A percentile compares a stretch with the other conserved stretches of the same genome.
Conservation (phyloP, 2,888 invertebrate species). For the Anodontia alba region DNA sequence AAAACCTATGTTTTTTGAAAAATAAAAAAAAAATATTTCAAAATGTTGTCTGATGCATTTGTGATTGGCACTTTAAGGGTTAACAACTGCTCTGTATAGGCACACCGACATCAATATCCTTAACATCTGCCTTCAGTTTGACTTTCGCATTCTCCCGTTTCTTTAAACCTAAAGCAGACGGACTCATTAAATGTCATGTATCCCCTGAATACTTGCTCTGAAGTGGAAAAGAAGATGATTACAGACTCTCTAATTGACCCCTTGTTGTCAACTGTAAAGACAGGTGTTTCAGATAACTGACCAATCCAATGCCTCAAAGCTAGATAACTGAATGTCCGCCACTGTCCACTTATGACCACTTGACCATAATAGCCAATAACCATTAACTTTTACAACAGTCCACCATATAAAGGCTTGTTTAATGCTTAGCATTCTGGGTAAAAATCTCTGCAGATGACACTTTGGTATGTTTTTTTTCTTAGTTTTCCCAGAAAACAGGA, state of each 20-base stretch:
- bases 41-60: too few relatives aligned
- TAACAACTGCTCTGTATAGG: neutral
- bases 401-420: neutral
- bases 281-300: neutral
- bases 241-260: neutral
- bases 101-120: neutral
- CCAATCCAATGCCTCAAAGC: neutral
- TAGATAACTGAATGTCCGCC: slow-evolving; percentile 5
- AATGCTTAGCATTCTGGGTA: too few relatives aligned
- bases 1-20: too few relatives aligned
- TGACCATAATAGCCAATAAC: slow-evolving; percentile 11
- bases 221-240: neutral
- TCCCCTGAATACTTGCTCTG: neutral
- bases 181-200: neutral
- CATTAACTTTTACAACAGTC: neutral
- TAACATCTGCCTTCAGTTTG: neutral
- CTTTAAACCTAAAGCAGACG: neutral
- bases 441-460: too few relatives aligned
- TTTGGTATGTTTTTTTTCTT: too few relatives aligned
- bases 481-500: too few relatives aligned
- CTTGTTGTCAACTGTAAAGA: neutral
- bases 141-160: neutral
- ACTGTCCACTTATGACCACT: slow-evolving; percentile 5
- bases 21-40: too few relatives aligned
- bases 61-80: too few relatives aligned